Conservation (phyloP, 2,113 vertebrate genomes). For the western clawed frog (Xenopus tropicalis) region UCB_Xtro_10.0 CM004446.2:96941001-96941500, state of each 20-base stretch:
- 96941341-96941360: background rate
- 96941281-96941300: slow-evolving; percentile 13
- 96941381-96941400: too few relatives aligned
- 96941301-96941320: background rate
- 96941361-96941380: background rate
- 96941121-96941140: background rate
- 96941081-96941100: too few relatives aligned
- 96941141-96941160: background rate
- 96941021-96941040: too few relatives aligned
- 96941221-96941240: background rate
- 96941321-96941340: slow-evolving; percentile 17
- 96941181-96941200: background rate
- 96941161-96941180: background rate
- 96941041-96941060: too few relatives aligned
- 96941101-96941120: too few relatives aligned
- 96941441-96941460: too few relatives aligned
- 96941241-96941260: background rate
- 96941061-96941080: too few relatives aligned
- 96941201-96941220: slow-evolving; percentile 8
- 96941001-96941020: too few relatives aligned
- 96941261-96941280: background rate
- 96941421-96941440: too few relatives aligned
- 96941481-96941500: too few relatives aligned
- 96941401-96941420: too few relatives aligned
- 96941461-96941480: too few relatives aligned